Conservation (phyloP, 2,113 vertebrate species). For the Suricata suricatta region DNA sequence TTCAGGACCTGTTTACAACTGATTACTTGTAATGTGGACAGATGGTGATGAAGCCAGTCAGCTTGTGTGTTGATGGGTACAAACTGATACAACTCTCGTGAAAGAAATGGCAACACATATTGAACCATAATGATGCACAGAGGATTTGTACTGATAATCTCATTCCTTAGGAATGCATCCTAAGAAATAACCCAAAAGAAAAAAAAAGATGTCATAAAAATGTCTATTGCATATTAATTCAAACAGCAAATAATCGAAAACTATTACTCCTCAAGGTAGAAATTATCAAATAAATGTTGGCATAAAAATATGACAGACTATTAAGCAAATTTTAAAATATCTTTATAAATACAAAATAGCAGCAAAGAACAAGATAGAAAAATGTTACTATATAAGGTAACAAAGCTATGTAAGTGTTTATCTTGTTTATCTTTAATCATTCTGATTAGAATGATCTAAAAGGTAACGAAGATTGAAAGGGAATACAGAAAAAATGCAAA, state of each 20-base stretch:
- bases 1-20: background rate
- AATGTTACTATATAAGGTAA: background rate
- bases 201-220: background rate
- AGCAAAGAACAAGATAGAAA: background rate
- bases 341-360: background rate
- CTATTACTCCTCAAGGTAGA: background rate
- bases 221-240: background rate
- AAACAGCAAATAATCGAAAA: background rate
- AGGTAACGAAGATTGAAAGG: background rate
- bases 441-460: background rate
- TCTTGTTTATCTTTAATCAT: background rate
- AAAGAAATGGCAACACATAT: background rate
- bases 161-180: background rate
- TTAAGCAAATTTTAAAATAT: background rate
- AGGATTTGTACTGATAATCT: background rate
- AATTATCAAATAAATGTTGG: background rate
- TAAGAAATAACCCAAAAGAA: background rate
- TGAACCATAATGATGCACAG: background rate
- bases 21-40: background rate
- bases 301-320: background rate
- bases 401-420: background rate
- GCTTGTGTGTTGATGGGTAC: background rate
- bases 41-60: background rate
- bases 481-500: background rate
- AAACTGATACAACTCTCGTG: background rate